Percentiles rank a stretch among this genome's conserved stretches.
Evolutionary conservation across 2,888 invertebrate species (phyloP).

Genomic region (Synergus gifuensis): DNA sequence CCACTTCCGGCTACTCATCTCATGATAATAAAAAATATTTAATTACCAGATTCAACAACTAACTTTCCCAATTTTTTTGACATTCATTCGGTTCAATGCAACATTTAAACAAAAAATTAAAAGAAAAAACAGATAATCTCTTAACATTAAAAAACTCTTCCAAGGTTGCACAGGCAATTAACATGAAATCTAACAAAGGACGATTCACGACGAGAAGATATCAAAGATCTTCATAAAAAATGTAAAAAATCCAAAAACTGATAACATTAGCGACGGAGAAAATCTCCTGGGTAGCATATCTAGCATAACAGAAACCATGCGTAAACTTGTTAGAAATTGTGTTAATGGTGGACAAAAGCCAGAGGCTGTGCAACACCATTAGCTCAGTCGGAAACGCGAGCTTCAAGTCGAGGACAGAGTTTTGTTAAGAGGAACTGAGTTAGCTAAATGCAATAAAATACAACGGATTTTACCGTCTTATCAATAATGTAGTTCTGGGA

Average conservation of each 20-base stretch:
- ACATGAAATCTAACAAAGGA: not conserved
- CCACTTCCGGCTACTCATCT: constrained; percentile 32
- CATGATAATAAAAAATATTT: not conserved
- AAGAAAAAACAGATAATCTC: not conserved
- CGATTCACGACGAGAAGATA: not conserved
- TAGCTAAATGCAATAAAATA: constrained; percentile 57
- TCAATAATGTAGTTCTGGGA: constrained; percentile 76
- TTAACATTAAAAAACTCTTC: not conserved
- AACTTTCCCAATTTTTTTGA: too few species aligned
- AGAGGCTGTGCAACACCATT: constrained; percentile 42
- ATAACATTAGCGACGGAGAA: not conserved
- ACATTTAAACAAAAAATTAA: not conserved
- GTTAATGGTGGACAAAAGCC: constrained; percentile 40
- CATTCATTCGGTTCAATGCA: not conserved
- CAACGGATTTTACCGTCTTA: constrained; percentile 77
- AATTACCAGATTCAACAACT: not conserved
- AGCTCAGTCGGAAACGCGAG: constrained; percentile 40
- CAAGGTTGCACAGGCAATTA: constrained; percentile 2
- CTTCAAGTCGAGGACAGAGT: constrained; percentile 39
- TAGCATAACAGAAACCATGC: constrained; percentile 40
- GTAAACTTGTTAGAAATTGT: constrained; percentile 19
- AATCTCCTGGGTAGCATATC: not conserved
- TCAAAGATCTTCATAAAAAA: not conserved
- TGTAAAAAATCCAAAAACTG: not conserved
- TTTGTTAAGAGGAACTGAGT: constrained; percentile 43